phyloP scores from a whole-genome alignment of 1,140 invertebrate genomes.

The Battus philenor region DNA sequence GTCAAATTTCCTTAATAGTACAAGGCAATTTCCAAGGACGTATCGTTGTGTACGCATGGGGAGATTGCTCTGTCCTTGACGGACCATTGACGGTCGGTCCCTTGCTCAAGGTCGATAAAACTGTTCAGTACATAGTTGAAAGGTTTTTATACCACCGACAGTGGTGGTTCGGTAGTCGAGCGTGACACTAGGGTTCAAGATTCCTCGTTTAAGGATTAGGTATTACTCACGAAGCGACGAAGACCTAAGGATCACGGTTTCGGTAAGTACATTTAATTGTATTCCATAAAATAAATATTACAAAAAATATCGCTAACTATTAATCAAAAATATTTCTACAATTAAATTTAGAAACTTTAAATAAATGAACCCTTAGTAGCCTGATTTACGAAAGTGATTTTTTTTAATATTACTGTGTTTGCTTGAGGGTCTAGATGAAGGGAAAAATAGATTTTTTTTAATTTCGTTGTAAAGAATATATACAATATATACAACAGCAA shows the following conservation, averaged over 20 bases:
- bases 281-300: no score
- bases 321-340: no score
- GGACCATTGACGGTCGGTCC: constrained; percentile 53
- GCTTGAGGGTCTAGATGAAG: no score
- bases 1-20: constrained; percentile 15
- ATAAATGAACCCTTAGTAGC: no score
- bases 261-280: constrained; percentile 38
- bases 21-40: constrained; percentile 28
- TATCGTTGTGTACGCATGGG: constrained; percentile 45
- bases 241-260: constrained; percentile 50
- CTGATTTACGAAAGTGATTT: no score
- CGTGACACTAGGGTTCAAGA: constrained; percentile 37
- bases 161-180: constrained; percentile 38
- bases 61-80: constrained; percentile 52
- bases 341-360: no score
- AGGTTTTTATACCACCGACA: constrained; percentile 50
- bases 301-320: no score
- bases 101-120: constrained; percentile 52
- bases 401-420: no score
- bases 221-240: constrained; percentile 56
- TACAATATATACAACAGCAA: no score
- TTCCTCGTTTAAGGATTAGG: constrained; percentile 57
- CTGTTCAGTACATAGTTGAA: constrained; percentile 39
- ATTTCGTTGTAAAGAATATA: no score
- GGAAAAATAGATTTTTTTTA: no score